Base-by-base conservation (phyloP, 1,140 invertebrate species). In the Listronotus bonariensis region DNA sequence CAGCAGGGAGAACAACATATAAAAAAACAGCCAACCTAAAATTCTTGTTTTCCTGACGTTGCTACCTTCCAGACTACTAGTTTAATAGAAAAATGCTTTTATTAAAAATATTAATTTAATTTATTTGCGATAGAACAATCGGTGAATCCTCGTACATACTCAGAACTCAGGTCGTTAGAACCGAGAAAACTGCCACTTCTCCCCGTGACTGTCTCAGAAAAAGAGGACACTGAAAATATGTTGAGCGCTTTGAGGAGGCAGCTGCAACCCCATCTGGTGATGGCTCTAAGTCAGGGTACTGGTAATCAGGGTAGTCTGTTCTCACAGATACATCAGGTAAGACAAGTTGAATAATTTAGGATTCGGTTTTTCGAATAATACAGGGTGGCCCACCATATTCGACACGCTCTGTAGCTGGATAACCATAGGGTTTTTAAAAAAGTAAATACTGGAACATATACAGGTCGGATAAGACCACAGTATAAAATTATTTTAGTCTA, bases 221-320 rank as follows among this genome's bases (percentile, higher is more conserved):
- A 69, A n/a, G 58, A 71, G 5, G 77, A 80, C 48, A 79, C 79
- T 31, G 78, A 81, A 41, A 80, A 81, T 58, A 80, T 82, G 78
- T 69, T 82, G 65, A 78, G 72, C 45, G 80, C 80, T 32, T 69
- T 81, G 40, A 72, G 80, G 8, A 72, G 77, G 43, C 80, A 82
- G 65, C 72, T 82, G 15, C 80, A 81, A 64, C 80, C 80, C 1
- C 80, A 80, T 68, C 67, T 81, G 20, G 76, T 81, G 56, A 79
- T 81, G 74, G 79, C 80, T 0, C 51, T 78, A 42, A 43, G 43
- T 41, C 76, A 77, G 60, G 73, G 74, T 34, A 14, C 53, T 3
- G 34, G 26, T 6, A 57, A 41, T 49, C 62, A 65, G 20, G 46
- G 53, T 7, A 34, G 34, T 15, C 36, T 63, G 18, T 63, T 63